Evolutionary conservation across 1,140 invertebrate species (phyloP).

Genomic region (Drosophila bocqueti): DNA sequence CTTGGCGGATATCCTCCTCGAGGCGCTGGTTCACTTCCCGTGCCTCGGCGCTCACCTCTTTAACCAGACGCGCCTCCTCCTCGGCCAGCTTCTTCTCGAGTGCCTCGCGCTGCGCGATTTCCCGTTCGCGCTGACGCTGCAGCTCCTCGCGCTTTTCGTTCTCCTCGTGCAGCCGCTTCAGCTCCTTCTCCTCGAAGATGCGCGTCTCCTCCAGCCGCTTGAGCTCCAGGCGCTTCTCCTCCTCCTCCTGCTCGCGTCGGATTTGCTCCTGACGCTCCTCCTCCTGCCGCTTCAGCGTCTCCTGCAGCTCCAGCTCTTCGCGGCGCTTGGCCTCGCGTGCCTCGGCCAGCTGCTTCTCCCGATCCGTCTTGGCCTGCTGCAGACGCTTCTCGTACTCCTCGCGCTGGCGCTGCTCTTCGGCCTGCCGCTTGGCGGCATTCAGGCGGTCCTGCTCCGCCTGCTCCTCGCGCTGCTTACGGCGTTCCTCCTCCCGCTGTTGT

Average conservation of each 20-base stretch:
- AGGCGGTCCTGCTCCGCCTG: conserved; percentile 58
- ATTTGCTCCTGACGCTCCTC: conserved; percentile 65
- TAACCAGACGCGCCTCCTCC: conserved; percentile 65
- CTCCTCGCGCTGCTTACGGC: conserved; percentile 51
- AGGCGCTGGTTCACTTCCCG: conserved; percentile 48
- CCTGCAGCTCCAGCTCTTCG: conserved; percentile 58
- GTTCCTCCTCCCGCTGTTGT: conserved; percentile 48
- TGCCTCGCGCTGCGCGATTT: conserved; percentile 59
- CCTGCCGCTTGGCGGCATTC: conserved; percentile 53
- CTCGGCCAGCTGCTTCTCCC: conserved; percentile 67
- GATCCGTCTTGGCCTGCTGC: conserved; percentile 61
- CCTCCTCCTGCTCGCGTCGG: conserved; percentile 63
- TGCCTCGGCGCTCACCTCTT: conserved; percentile 64
- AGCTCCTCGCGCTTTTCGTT: conserved; percentile 58
- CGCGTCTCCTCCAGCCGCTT: conserved; percentile 63
- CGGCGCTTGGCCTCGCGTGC: conserved; percentile 70
- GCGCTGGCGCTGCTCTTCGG: conserved; percentile 55
- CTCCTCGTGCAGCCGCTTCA: conserved; percentile 69
- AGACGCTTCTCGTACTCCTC: conserved; percentile 67
- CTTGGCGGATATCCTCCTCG: conserved; percentile 53
- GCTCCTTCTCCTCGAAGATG: conserved; percentile 65
- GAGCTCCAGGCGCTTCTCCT: conserved; percentile 68
- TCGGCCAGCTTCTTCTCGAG: conserved; percentile 55
- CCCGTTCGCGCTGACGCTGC: conserved; percentile 59
- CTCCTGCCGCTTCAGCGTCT: conserved; percentile 64